Percentiles rank a stretch among this genome's conserved stretches.
These are phyloP conservation scores for Anolis apletophallus DNA, from an alignment of 2,797 vertebrate genomes.

Conservation along the genomic window DNA sequence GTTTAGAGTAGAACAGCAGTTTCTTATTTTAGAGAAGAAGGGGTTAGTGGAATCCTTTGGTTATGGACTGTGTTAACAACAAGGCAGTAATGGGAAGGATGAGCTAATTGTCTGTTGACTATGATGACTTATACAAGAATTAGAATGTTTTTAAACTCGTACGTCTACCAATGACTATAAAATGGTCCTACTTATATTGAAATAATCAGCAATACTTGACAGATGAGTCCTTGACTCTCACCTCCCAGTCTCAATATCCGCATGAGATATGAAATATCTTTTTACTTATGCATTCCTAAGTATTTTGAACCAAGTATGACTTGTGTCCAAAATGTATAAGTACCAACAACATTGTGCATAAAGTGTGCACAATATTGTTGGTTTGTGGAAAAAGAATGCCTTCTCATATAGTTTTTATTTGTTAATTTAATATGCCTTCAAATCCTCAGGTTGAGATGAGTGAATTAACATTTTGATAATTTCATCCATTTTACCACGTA, in stretches of 20 bases:
- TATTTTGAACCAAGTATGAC: not conserved
- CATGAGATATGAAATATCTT: not conserved
- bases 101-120: constrained; percentile 39
- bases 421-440: constrained; percentile 36
- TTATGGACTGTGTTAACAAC: constrained; percentile 12
- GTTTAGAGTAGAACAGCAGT: not conserved
- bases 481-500: not conserved
- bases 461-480: not conserved
- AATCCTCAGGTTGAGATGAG: constrained; percentile 25
- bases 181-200: not conserved
- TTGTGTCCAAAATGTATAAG: not conserved
- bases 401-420: not conserved
- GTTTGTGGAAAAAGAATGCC: not conserved
- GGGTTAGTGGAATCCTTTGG: constrained; percentile 8
- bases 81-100: not conserved
- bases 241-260: not conserved
- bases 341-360: not conserved
- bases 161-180: not conserved
- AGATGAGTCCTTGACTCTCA: not conserved
- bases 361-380: not conserved
- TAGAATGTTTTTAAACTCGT: not conserved
- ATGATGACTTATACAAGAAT: not conserved
- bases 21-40: not conserved
- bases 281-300: constrained; percentile 1
- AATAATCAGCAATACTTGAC: not conserved